Percentiles rank a stretch among this genome's conserved stretches.
These are phyloP conservation scores for Syncerus caffer DNA, from an alignment of 2,797 vertebrate species.

Conservation along the genomic window DNA sequence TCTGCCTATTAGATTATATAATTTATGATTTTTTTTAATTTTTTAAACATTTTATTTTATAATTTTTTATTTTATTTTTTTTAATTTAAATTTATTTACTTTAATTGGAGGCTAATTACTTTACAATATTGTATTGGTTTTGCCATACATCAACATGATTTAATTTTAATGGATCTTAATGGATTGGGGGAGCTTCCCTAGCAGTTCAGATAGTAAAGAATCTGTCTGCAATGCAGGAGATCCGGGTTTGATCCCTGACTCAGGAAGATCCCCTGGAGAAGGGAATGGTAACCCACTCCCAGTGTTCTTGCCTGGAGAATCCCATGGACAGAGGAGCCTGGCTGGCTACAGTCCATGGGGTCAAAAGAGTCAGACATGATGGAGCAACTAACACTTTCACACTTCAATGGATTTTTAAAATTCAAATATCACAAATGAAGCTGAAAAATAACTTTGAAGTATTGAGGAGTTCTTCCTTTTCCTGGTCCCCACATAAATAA, in stretches of 20 bases:
- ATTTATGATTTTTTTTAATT: not conserved
- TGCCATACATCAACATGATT: not conserved
- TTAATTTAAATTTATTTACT: too few species aligned
- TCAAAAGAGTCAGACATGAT: not conserved
- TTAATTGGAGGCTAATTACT: too few species aligned
- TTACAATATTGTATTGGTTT: too few species aligned
- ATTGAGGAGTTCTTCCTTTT: not conserved
- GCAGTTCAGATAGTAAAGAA: not conserved
- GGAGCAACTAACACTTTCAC: not conserved
- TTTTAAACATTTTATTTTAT: too few species aligned
- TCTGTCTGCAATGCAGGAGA: not conserved
- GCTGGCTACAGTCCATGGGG: not conserved
- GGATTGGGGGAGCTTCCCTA: not conserved
- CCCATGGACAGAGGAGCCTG: not conserved
- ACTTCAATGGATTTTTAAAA: not conserved
- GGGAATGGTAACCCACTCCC: not conserved
- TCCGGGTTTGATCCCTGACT: not conserved
- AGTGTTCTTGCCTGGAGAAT: not conserved
- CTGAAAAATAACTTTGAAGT: slow-evolving; percentile 36
- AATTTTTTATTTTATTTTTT: too few species aligned
- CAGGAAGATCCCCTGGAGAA: not conserved
- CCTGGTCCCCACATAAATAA: not conserved
- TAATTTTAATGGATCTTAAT: slow-evolving; percentile 50
- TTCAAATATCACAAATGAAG: slow-evolving; percentile 30
- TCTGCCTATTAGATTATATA: not conserved